These are phyloP conservation scores for Parnassius orleans DNA, from an alignment of 2,888 invertebrate genomes.

Conservation along the genomic window DNA sequence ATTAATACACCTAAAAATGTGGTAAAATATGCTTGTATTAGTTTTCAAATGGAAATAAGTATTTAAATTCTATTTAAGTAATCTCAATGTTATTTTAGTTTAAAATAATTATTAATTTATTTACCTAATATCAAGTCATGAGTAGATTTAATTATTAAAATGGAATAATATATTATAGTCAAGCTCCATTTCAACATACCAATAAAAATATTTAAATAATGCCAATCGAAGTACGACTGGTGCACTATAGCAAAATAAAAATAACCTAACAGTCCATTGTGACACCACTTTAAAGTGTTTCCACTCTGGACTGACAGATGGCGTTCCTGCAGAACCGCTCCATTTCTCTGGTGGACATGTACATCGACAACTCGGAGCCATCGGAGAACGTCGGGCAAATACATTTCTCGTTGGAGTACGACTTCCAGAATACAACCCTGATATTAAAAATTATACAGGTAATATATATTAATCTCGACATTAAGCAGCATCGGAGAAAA, in stretches of 20 bases:
- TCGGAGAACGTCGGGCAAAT: conserved; percentile 97
- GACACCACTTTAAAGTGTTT: conserved; percentile 49
- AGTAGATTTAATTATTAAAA: not conserved
- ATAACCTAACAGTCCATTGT: conserved; percentile 25
- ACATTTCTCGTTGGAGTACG: conserved; percentile 95
- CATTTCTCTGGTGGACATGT: conserved; percentile 96
- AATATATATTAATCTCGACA: not conserved
- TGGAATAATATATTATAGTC: not conserved
- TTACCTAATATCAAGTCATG: not conserved
- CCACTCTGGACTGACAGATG: conserved; percentile 75
- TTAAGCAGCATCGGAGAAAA: not conserved
- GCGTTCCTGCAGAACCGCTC: conserved; percentile 92
- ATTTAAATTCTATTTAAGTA: too few species aligned
- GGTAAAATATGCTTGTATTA: not conserved
- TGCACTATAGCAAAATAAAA: conserved; percentile 18
- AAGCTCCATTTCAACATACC: not conserved
- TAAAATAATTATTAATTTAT: not conserved
- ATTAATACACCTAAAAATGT: not conserved
- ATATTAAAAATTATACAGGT: conserved; percentile 94
- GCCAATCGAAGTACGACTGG: conserved; percentile 18
- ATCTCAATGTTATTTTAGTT: not conserved
- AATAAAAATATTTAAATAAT: too few species aligned
- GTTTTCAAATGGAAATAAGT: not conserved
- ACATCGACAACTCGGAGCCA: conserved; percentile 95
- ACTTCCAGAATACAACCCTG: conserved; percentile 95